phyloP scores from a whole-genome alignment of 37 sponge, comb jelly and placozoan genomes.

The Oscarella lobularis region DNA sequence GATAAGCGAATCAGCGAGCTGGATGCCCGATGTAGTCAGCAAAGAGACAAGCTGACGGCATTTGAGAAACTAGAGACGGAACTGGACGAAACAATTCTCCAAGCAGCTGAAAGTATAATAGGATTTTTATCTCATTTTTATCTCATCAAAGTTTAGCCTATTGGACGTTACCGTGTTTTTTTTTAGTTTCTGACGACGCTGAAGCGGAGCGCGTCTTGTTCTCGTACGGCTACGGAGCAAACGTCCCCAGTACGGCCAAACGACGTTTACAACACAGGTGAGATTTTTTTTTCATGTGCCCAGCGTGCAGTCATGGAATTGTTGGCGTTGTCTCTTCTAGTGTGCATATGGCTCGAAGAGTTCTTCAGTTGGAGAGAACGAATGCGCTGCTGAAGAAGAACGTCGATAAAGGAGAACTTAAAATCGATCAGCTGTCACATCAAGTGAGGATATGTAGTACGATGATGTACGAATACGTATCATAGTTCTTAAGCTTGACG shows the following conservation, averaged over 20 bases:
- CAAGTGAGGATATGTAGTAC: constrained; percentile 25
- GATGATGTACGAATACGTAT: no score
- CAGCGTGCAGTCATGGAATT: no score
- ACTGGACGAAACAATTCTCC: constrained; percentile 69
- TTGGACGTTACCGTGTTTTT: not conserved
- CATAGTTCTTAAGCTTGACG: constrained; percentile 11
- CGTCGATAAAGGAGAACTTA: constrained; percentile 11
- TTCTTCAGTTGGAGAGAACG: constrained; percentile 48
- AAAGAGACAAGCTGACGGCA: constrained; percentile 14
- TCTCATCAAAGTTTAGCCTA: not conserved
- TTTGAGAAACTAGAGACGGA: constrained; percentile 78
- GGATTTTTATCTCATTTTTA: not conserved
- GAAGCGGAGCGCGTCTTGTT: constrained; percentile 56
- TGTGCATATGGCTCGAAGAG: constrained; percentile 65
- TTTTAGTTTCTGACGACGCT: constrained; percentile 31
- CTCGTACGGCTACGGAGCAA: constrained; percentile 71
- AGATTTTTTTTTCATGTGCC: not conserved
- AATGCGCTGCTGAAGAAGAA: constrained; percentile 30
- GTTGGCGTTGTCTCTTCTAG: constrained; percentile 12
- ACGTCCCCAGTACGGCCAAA: constrained; percentile 47
- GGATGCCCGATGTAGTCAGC: constrained; percentile 32
- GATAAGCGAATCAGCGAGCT: constrained; percentile 10
- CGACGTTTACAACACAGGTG: constrained; percentile 78
- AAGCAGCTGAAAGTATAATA: constrained; percentile 66
- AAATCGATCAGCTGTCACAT: constrained; percentile 9